Evolutionary conservation across 1,140 invertebrate species (phyloP).

Genomic region (Pogonomyrmex californicus): DNA sequence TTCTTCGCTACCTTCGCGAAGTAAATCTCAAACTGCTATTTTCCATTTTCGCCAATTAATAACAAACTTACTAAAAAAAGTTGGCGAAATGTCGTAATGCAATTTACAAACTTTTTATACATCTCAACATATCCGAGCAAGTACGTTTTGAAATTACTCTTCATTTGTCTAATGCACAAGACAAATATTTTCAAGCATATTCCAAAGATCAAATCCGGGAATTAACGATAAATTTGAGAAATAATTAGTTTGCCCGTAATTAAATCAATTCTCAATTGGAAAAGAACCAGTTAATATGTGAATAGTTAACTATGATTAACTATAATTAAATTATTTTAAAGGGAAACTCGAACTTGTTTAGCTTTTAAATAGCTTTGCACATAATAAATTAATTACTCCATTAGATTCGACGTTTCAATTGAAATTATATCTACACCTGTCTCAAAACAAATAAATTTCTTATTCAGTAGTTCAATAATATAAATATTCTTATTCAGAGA

Average conservation of each 20-base stretch:
- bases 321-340: not conserved
- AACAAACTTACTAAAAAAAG: not conserved
- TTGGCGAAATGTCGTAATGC: not conserved
- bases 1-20: not conserved
- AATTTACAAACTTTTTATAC: not conserved
- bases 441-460: not conserved
- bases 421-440: not conserved
- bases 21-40: constrained; percentile 16
- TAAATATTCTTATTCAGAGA: not conserved
- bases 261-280: not conserved
- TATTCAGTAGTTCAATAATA: constrained; percentile 19
- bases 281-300: not conserved
- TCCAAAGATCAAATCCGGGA: not conserved
- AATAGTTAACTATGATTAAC: not conserved
- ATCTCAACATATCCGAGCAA: not conserved
- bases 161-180: not conserved
- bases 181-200: not conserved
- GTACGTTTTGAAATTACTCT: not conserved
- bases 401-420: not conserved
- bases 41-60: not conserved
- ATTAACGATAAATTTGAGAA: constrained; percentile 4
- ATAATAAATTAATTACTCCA: constrained; percentile 8
- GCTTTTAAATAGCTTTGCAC: not conserved
- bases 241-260: not conserved
- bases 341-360: not conserved